Base-by-base conservation (phyloP, 1,140 invertebrate genomes). In the Zelostemma sp. region DNA sequence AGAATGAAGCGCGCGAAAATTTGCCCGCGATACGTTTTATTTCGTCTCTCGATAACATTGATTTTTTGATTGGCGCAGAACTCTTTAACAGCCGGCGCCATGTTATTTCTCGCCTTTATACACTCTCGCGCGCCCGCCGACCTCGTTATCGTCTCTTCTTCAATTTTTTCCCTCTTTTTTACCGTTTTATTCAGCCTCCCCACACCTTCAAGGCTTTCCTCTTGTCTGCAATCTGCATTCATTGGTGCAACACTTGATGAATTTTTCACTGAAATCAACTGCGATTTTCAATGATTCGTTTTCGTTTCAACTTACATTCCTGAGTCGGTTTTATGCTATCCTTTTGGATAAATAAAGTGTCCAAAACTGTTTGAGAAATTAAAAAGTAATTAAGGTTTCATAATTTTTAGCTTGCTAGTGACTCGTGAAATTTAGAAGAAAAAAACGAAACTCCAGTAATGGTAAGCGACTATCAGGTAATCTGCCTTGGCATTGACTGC, bases 71-170 rank as follows among this genome's bases (percentile, higher is more conserved):
- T 72, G 56, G 70, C 57, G 57, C 49, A 38, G 50, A 65, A 66
- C 57, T 61, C 47, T 60, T 64, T 69, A 73, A 72, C 71, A 71
- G 56, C 57, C 53, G 56, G 65, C 70, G 72, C 72, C 73, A 74
- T 74, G 73, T 77, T 77, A 77, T 77, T 77, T 72, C 68, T 74
- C 62, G 58, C 62, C 56, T 73, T 68, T 68, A 65, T 62, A 58
- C 70, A 55, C 58, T 55, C 60, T 57, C 54, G 28, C 55, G 49
- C 50, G 45, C 38, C 61, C 33, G 14, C 47, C 67, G 61, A 69
- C 67, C 60, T 69, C 67, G 67, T 69, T 69, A 69, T 69, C 67
- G 61, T 41, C 67, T 69, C 67, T 69, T 69, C 60, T 69, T 69
- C 57, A 64, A 60, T 69, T 64, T 69, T 67, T 57, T 31, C n/a